Conservation (phyloP, 1,140 invertebrate species). For the Euura saliciscinereae region DNA sequence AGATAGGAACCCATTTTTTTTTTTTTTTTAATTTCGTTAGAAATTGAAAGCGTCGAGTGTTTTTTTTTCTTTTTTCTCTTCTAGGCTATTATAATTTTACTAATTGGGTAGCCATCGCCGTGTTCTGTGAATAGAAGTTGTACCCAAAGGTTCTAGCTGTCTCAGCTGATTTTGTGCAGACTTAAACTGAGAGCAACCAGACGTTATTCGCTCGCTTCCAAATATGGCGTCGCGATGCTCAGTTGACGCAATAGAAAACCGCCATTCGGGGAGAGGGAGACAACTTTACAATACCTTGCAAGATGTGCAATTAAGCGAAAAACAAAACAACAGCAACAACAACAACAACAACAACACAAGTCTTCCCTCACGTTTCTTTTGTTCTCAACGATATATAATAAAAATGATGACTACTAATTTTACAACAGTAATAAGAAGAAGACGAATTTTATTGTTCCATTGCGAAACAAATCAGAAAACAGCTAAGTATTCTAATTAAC, state of each 20-base stretch:
- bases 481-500: no score
- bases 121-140: no score
- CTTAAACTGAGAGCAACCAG: neutral
- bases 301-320: slow-evolving; percentile 1
- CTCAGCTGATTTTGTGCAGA: neutral
- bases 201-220: neutral
- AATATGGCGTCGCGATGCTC: slow-evolving; percentile 6
- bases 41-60: neutral
- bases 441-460: no score
- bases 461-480: no score
- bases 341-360: neutral
- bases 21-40: neutral
- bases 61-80: neutral
- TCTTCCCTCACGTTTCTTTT: neutral
- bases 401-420: no score
- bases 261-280: neutral
- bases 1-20: no score
- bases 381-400: neutral
- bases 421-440: no score
- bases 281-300: neutral
- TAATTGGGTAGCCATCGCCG: no score
- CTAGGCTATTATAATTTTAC: neutral
- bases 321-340: neutral
- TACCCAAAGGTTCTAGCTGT: neutral
- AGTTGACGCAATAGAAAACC: neutral